Conservation (phyloP, 2,113 vertebrate genomes). For the Leucosticte australis region DNA sequence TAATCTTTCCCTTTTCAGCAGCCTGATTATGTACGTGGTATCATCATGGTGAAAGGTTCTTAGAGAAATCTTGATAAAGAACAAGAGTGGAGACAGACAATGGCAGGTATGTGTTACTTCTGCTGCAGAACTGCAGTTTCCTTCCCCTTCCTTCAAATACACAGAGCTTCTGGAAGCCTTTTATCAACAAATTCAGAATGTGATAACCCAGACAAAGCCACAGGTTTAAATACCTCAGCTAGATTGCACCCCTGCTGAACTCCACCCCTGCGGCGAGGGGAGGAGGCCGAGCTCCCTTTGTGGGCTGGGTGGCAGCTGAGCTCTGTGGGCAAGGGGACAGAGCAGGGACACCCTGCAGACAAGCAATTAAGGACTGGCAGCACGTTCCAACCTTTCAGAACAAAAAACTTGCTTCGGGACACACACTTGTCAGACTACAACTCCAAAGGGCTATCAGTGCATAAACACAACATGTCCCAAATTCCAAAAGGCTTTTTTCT, state of each 20-base stretch:
- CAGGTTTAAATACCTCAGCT: not conserved
- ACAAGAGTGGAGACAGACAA: not conserved
- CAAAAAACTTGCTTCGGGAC: not conserved
- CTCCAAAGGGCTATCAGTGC: not conserved
- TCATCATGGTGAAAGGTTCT: not conserved
- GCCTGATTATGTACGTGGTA: not conserved
- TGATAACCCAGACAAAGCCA: not conserved
- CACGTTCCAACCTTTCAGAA: not conserved
- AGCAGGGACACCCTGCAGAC: not conserved
- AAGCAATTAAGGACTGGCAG: not conserved
- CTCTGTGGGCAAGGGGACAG: not conserved
- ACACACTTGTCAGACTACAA: not conserved
- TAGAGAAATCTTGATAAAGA: not conserved
- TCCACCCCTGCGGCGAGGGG: not conserved
- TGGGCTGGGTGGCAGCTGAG: not conserved
- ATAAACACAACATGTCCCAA: not conserved
- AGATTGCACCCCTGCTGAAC: not conserved
- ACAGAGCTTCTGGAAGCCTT: not conserved
- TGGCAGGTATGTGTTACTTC: rapidly evolving
- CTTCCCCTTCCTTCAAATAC: not conserved
- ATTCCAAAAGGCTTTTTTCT: not conserved
- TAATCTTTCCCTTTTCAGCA: not conserved
- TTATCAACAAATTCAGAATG: not conserved
- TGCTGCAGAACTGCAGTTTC: not conserved
- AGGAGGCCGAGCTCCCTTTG: not conserved